Base-by-base conservation (phyloP, 2,888 invertebrate genomes). In the Chloroclystis v-ata region DNA sequence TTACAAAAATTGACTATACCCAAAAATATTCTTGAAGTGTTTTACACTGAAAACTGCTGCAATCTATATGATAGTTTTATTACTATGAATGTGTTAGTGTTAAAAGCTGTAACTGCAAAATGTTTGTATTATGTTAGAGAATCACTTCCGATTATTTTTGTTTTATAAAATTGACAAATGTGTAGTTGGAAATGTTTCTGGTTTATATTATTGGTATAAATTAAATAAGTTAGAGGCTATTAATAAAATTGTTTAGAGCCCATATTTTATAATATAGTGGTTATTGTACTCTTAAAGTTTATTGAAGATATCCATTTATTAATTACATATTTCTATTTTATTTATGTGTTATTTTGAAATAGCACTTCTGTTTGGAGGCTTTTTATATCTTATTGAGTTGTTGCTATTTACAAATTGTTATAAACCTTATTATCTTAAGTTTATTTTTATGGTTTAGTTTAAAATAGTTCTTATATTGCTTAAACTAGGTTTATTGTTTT, bases 371-470 rank as follows among this genome's bases (percentile, higher is more conserved):
- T 77, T 75, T 75, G 67, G 79, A 82, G 81, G 78, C 80, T 83
- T 78, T 76, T 69, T 76, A 68, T 68, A 71, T 35, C 33, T 65
- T 69, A 65, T 65, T 75, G 74, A 76, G 72, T 82, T 82, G 82
- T 84, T 82, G 78, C 78, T 83, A 82, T 83, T 83, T 83, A 82
- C 80, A 82, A 49, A 72, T 81, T 82, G 81, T 83, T 82, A 35
- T 82, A 69, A 74, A 62, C 72, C 67, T 71, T 72, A 68, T n/a
- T 71, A 70, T 39, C 61, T 68, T 67, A 65, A 74, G 67, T 75
- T 75, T 74, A 74, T 76, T 75, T 35, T 72, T 66, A 66, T 66
- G 57, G 52, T 59, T 44, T 30, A 43, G 44, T 55, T 52, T 35
- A 35, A 10, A 35, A 20, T 35, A 35, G 35, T 35, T 35, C 10